Evolutionary conservation across 2,797 vertebrate genomes (phyloP).

Genomic region (Myotis daubentonii): DNA sequence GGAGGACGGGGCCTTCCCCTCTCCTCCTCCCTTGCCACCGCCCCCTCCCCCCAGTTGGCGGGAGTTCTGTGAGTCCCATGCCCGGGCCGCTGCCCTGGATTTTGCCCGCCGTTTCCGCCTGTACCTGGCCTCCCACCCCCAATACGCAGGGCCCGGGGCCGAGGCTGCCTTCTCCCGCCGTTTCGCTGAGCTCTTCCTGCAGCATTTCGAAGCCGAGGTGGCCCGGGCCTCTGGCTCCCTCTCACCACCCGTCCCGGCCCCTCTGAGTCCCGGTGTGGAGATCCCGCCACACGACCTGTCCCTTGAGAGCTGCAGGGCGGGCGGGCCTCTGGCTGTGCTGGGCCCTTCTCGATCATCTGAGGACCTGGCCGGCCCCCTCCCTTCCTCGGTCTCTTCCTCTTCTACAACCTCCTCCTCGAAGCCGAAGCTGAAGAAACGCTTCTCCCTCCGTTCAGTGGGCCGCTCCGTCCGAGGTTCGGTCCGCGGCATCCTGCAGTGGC

Average conservation of each 20-base stretch:
- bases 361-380: conserved; percentile 81
- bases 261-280: conserved; percentile 80
- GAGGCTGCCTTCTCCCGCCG: conserved; percentile 92
- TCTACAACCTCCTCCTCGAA: conserved; percentile 83
- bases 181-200: conserved; percentile 92
- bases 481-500: conserved; percentile 94
- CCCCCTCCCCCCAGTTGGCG: conserved; percentile 94
- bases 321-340: conserved; percentile 79
- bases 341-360: conserved; percentile 86
- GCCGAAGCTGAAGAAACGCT: conserved; percentile 94
- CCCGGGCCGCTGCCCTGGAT: conserved; percentile 92
- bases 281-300: conserved; percentile 74
- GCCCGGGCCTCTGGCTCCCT: conserved; percentile 82
- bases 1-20: conserved; percentile 77
- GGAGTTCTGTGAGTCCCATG: conserved; percentile 95
- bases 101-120: conserved; percentile 93
- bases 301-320: conserved; percentile 82
- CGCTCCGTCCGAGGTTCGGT: conserved; percentile 93
- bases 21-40: conserved; percentile 71
- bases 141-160: conserved; percentile 89
- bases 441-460: conserved; percentile 92
- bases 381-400: conserved; percentile 75
- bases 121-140: conserved; percentile 92
- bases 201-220: conserved; percentile 93
- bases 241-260: conserved; percentile 79